These are phyloP conservation scores for Myoxocephalus aenaeus DNA, from an alignment of 2,797 vertebrate species.

Conservation along the genomic window DNA sequence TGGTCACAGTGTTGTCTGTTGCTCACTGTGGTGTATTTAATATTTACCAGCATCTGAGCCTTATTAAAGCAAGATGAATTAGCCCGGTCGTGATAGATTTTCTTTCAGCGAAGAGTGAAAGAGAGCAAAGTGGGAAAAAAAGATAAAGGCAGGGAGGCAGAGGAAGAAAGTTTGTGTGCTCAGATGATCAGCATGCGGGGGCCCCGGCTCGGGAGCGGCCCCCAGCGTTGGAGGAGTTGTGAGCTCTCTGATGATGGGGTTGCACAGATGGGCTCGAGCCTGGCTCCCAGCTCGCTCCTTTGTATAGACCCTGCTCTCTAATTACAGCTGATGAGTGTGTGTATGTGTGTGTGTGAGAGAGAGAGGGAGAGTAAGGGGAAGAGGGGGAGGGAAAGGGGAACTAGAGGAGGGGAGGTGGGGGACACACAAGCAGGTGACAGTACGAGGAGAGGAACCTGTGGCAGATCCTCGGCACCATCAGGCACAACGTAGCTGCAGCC, in stretches of 20 bases:
- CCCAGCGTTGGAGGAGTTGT: conserved; percentile 77
- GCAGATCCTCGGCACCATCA: conserved; percentile 97
- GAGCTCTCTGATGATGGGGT: conserved; percentile 78
- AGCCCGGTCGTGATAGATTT: conserved; percentile 71
- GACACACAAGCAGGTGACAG: conserved; percentile 94
- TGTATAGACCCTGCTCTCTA: conserved; percentile 97
- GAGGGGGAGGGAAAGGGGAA: conserved; percentile 42
- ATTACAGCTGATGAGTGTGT: conserved; percentile 91
- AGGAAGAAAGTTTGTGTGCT: conserved; percentile 64
- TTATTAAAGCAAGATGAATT: conserved; percentile 78
- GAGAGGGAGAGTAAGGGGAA: conserved; percentile 51
- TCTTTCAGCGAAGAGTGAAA: conserved; percentile 68
- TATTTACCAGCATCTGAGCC: conserved; percentile 67
- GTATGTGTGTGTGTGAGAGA: conserved; percentile 57
- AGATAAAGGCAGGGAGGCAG: conserved; percentile 40
- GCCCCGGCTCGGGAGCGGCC: conserved; percentile 79
- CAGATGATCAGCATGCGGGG: conserved; percentile 53
- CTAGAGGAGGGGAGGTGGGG: conserved; percentile 71
- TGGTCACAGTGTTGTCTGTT: conserved; percentile 58
- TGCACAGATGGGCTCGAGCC: conserved; percentile 96
- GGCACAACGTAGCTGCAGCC: conserved; percentile 96
- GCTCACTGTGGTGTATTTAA: conserved; percentile 67
- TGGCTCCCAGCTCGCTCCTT: conserved; percentile 93
- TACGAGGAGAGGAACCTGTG: conserved; percentile 98
- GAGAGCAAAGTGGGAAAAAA: conserved; percentile 59